phyloP scores from a whole-genome alignment of 2,113 vertebrate species.

The Fulmarus glacialis region DNA sequence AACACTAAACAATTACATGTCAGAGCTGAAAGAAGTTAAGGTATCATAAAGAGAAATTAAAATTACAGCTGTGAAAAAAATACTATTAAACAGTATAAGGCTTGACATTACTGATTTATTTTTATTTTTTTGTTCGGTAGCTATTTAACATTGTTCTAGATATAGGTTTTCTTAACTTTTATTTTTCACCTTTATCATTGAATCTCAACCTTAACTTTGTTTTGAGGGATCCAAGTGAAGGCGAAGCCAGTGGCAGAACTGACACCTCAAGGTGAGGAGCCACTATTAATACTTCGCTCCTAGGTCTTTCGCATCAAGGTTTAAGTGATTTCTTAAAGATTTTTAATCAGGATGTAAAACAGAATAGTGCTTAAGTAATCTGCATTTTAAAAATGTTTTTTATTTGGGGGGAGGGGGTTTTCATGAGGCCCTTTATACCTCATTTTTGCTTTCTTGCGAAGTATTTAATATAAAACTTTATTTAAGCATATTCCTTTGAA shows the following conservation, averaged over 20 bases:
- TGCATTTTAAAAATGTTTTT: neutral
- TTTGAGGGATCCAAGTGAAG: constrained; percentile 97
- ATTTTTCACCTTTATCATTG: constrained; percentile 76
- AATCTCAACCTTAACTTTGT: constrained; percentile 85
- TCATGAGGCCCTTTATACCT: neutral
- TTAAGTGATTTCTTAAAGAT: constrained; percentile 31
- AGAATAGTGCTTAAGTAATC: constrained; percentile 19
- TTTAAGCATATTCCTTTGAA: neutral
- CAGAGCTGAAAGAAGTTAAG: neutral
- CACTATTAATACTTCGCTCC: constrained; percentile 69
- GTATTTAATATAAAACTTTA: constrained; percentile 29
- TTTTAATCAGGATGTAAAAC: constrained; percentile 9
- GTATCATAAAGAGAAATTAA: neutral
- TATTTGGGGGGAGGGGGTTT: constrained; percentile 5
- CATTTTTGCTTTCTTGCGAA: constrained; percentile 25
- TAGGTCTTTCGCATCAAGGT: constrained; percentile 51
- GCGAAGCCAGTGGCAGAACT: constrained; percentile 93
- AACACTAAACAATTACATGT: neutral
- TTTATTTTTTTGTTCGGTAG: constrained; percentile 24
- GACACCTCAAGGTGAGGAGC: constrained; percentile 93
- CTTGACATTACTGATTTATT: constrained; percentile 15
- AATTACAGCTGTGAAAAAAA: neutral
- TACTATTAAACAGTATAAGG: neutral
- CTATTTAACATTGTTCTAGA: constrained; percentile 61
- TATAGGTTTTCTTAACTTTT: constrained; percentile 71